Percentiles rank a stretch among this genome's conserved stretches.
Evolutionary conservation across 2,113 vertebrate species (phyloP).

Genomic region (Cheirogaleus medius): DNA sequence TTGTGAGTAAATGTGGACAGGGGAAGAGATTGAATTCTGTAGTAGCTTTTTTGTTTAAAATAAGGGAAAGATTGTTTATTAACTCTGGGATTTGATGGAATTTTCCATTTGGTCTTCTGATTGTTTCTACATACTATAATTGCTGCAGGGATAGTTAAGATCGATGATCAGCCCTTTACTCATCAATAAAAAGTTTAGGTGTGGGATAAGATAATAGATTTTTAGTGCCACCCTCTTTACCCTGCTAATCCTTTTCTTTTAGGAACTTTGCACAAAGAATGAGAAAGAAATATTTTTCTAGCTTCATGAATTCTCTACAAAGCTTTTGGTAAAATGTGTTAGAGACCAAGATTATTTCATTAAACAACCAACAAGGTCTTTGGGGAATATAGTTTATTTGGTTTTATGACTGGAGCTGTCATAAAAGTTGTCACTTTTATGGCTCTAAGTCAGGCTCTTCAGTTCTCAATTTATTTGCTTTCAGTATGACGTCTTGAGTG

Average conservation of each 20-base stretch:
- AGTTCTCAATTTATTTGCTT: background rate
- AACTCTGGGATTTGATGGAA: background rate
- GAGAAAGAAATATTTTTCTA: background rate
- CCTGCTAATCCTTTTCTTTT: background rate
- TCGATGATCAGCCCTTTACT: background rate
- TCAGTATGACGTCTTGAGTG: background rate
- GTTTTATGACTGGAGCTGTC: background rate
- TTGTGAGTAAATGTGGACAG: background rate
- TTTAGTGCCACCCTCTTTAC: background rate
- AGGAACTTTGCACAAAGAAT: conserved; percentile 2
- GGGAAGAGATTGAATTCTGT: background rate
- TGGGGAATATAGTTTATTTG: background rate
- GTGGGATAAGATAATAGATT: background rate
- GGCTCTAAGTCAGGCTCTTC: background rate
- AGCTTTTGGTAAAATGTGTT: background rate
- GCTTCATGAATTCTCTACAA: background rate
- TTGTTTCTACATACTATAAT: background rate
- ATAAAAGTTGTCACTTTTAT: background rate
- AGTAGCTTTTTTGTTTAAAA: conserved; percentile 11
- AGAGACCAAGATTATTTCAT: background rate
- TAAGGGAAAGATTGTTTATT: background rate
- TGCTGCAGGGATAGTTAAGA: background rate
- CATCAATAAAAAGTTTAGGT: background rate
- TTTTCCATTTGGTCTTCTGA: background rate
- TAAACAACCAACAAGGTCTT: background rate